Evolutionary conservation across 2,797 vertebrate genomes (phyloP).

Genomic region (Streptopelia turtur): DNA sequence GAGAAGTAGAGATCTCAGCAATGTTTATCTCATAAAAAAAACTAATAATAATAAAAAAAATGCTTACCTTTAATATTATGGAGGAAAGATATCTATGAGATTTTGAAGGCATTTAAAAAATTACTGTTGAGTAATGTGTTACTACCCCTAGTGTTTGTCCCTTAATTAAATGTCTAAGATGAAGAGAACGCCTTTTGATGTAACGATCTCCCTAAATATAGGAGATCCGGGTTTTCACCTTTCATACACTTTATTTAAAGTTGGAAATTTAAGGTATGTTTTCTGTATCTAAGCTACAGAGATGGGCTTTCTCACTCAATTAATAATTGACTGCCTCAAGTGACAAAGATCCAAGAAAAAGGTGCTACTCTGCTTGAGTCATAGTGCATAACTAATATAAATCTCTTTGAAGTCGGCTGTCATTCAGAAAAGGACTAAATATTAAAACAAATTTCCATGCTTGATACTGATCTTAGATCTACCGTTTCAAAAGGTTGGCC

Average conservation of each 20-base stretch:
- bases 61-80: not conserved
- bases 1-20: not conserved
- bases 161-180: not conserved
- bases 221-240: not conserved
- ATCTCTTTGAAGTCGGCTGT: not conserved
- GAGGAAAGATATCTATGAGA: not conserved
- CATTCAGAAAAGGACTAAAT: not conserved
- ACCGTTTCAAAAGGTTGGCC: constrained; percentile 1
- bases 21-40: not conserved
- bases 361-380: not conserved
- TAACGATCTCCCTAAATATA: not conserved
- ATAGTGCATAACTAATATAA: not conserved
- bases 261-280: not conserved
- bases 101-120: not conserved
- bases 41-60: too few relatives aligned
- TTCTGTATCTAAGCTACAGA: not conserved
- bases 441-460: constrained; percentile 32
- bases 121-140: not conserved
- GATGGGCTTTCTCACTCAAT: not conserved
- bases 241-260: not conserved
- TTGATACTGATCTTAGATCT: not conserved
- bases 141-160: not conserved
- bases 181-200: not conserved
- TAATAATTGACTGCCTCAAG: not conserved
- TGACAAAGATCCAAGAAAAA: not conserved